phyloP scores from a whole-genome alignment of 2,797 vertebrate species.

The Perodicticus potto region DNA sequence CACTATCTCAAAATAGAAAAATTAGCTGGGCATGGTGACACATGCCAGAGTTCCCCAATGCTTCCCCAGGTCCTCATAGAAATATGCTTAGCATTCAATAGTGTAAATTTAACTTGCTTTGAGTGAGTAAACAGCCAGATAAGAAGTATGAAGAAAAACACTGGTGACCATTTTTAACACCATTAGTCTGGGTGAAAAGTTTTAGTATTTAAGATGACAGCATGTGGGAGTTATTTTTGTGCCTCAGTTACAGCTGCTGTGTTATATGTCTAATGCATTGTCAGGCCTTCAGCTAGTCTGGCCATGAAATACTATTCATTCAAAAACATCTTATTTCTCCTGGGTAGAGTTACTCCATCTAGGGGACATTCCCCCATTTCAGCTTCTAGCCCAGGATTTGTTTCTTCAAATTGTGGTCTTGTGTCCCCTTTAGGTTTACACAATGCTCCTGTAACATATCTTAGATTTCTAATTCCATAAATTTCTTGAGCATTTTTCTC shows the following conservation, averaged over 20 bases:
- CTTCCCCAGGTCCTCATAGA: neutral
- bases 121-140: neutral
- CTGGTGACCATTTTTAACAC: neutral
- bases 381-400: neutral
- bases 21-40: too few species aligned
- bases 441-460: neutral
- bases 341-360: neutral
- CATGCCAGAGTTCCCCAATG: accelerated
- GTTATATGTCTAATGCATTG: neutral
- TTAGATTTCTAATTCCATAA: conserved; percentile 45
- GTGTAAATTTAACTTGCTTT: neutral
- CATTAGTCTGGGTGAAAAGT: neutral
- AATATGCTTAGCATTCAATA: neutral
- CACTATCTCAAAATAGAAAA: too few species aligned
- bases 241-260: neutral
- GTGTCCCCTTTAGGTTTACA: conserved; percentile 22
- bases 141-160: neutral
- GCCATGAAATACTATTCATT: neutral
- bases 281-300: neutral
- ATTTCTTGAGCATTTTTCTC: conserved; percentile 1
- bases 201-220: neutral
- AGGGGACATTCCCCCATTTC: neutral
- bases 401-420: conserved; percentile 1
- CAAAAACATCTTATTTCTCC: neutral
- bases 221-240: neutral